A percentile compares a stretch with the other conserved stretches of the same genome.
Evolutionary conservation across 2,888 invertebrate species (phyloP).

Genomic region (Drosophila vallismaia): DNA sequence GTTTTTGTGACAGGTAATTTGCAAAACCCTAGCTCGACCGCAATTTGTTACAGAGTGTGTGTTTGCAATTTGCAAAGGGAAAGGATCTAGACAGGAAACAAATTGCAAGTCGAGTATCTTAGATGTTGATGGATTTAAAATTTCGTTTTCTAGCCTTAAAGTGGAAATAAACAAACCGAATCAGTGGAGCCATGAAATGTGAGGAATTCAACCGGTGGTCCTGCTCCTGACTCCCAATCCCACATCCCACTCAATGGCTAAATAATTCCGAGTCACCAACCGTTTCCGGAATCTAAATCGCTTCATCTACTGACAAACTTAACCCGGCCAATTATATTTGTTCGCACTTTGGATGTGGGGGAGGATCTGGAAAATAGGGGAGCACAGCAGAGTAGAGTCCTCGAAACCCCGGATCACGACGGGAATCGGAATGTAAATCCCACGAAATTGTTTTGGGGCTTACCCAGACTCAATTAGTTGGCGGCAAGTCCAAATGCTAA

Average conservation of each 20-base stretch:
- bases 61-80: not conserved
- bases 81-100: not conserved
- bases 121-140: not conserved
- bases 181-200: not conserved
- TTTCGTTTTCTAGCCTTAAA: not conserved
- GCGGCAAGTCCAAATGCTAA: constrained; percentile 37
- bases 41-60: not conserved
- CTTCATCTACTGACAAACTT: constrained; percentile 22
- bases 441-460: constrained; percentile 43
- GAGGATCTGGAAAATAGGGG: no score
- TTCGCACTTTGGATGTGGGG: constrained; percentile 28
- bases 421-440: constrained; percentile 19
- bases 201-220: not conserved
- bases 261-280: constrained; percentile 13
- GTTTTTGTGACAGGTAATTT: constrained; percentile 6
- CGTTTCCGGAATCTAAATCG: constrained; percentile 4
- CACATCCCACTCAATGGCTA: not conserved
- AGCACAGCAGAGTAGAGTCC: not conserved
- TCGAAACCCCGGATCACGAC: not conserved
- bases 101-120: no score
- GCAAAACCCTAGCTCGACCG: not conserved
- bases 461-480: constrained; percentile 40
- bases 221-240: not conserved
- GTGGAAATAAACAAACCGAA: no score
- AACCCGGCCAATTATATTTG: constrained; percentile 29